A percentile compares a stretch with the other conserved stretches of the same genome.
phyloP scores from a whole-genome alignment of 2,113 vertebrate species.

The Bos taurus region ARS-UCD2.0 NC_037328.1:29941501-29942000 shows the following conservation, averaged over 20 bases:
- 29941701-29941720: background rate
- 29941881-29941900: background rate
- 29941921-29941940: background rate
- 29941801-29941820: background rate
- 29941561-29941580: background rate
- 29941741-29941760: background rate
- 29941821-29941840: background rate
- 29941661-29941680: conserved; percentile 17
- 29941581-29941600: background rate
- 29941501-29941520: accelerated
- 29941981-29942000: background rate
- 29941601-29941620: background rate
- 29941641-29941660: background rate
- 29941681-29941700: background rate
- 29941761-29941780: background rate
- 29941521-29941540: background rate
- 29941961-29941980: background rate
- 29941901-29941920: background rate
- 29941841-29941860: background rate
- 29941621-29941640: background rate
- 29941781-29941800: background rate
- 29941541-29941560: background rate
- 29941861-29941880: background rate
- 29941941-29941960: background rate
- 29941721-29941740: background rate